A percentile compares a stretch with the other conserved stretches of the same genome.
Conservation (phyloP, 1,140 invertebrate species). For the Hylaeus volcanicus region DNA sequence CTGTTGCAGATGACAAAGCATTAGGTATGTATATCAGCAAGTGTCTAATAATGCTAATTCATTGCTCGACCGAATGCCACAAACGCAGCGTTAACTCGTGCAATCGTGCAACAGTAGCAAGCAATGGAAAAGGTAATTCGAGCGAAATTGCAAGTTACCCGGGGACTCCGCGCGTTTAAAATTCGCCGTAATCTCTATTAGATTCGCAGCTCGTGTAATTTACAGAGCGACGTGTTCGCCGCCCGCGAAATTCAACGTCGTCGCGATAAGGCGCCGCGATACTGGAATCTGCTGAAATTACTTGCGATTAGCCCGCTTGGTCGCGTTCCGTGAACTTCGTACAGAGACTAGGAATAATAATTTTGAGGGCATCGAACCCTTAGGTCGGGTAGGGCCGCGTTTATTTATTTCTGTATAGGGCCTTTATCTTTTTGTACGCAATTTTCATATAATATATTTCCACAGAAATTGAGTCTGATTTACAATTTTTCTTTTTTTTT, state of each 20-base stretch:
- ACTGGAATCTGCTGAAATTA: background rate
- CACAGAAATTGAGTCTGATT: no score
- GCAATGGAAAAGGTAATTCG: constrained; percentile 27
- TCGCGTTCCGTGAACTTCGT: no score
- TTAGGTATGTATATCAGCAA: constrained; percentile 61
- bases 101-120: constrained; percentile 8
- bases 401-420: no score
- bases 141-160: constrained; percentile 33
- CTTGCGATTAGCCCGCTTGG: background rate
- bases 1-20: constrained; percentile 66
- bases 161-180: constrained; percentile 9
- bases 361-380: no score
- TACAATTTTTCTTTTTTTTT: no score
- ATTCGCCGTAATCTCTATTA: constrained; percentile 38
- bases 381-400: no score
- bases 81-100: constrained; percentile 50
- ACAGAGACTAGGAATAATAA: background rate
- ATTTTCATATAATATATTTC: no score
- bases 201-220: constrained; percentile 30
- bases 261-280: background rate
- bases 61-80: constrained; percentile 54
- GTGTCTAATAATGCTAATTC: constrained; percentile 65
- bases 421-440: no score
- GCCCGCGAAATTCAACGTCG: background rate
- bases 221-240: constrained; percentile 1